Conservation (phyloP, 1,140 invertebrate species). For the Dreissena rostriformis region DNA sequence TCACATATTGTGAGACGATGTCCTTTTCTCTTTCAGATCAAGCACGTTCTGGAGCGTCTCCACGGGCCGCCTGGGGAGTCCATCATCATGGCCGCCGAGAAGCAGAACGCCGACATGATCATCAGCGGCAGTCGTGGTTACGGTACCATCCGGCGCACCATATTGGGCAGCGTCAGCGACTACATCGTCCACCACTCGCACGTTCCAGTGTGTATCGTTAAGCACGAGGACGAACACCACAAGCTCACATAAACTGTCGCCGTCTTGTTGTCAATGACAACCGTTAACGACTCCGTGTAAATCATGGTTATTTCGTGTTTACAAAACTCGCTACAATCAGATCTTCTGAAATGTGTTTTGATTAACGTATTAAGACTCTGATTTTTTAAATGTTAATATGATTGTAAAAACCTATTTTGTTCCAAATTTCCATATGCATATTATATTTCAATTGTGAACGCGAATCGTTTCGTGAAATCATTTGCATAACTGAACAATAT, state of each 20-base stretch:
- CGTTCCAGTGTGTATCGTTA: slow-evolving; percentile 62
- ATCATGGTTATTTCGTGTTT: no score
- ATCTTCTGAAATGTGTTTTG: no score
- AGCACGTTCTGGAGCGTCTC: slow-evolving; percentile 25
- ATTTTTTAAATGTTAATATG: no score
- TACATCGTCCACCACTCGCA: slow-evolving; percentile 67
- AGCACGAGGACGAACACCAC: slow-evolving; percentile 36
- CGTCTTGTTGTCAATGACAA: neutral
- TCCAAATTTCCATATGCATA: no score
- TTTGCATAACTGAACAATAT: no score
- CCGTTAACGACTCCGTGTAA: no score
- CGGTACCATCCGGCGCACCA: slow-evolving; percentile 61
- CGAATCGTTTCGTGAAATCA: no score
- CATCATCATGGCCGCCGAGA: slow-evolving; percentile 58
- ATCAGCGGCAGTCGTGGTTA: slow-evolving; percentile 68
- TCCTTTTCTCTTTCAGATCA: slow-evolving; percentile 13
- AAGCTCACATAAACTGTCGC: slow-evolving; percentile 4
- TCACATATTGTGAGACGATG: no score
- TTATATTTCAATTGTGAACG: no score
- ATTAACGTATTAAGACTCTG: no score
- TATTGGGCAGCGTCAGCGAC: slow-evolving; percentile 71
- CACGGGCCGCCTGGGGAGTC: slow-evolving; percentile 58
- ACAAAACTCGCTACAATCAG: no score
- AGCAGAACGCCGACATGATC: slow-evolving; percentile 63
- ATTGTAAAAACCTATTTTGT: no score